Base-by-base conservation (phyloP, 2,888 invertebrate genomes). In the Epinotia brunnichana region DNA sequence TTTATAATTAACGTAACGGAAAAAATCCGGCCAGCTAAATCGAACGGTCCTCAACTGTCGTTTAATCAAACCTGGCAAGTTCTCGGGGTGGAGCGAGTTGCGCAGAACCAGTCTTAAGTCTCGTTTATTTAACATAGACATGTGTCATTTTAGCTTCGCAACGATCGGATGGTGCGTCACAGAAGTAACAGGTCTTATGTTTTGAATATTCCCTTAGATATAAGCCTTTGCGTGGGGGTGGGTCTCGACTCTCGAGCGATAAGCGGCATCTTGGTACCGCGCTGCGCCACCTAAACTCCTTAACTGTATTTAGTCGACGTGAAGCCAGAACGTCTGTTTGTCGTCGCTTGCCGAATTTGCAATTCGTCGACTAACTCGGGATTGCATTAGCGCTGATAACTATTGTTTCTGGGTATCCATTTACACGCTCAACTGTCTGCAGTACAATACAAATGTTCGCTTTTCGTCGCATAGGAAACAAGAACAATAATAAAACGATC, bases 1-100 rank as follows among this genome's bases (percentile, higher is more conserved):
- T 88, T 89, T 86, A 86, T 88, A 88, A 88, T 88, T 86, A 86
- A 87, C 84, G 83, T 85, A 78, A 80, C 79, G 78, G 81, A 86
- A 86, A 87, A 87, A 87, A 80, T 83, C 76, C 75, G 76, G 76
- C 77, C 75, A 77, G 77, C 82, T 81, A 85, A 85, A 85, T 86
- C 81, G 82, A 86, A 84, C 81, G 80, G 78, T 80, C 79, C 77
- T 78, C 76, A 80, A 82, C 76, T 81, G 82, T 81, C 82, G 79
- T 85, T 87, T 85, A 85, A 89, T 89, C 83, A 87, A 86, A 86
- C 81, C 81, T 77, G 77, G 78, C 74, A 77, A 80, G 80, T 77
- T 79, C 76, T 19, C 29, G 17, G 51, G 48, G 29, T 51, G 41
- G 57, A 24, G 39, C 64, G n/a, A 57, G 11, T 56, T 39, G 9